Conservation (phyloP, 92 coral and sea anemone species). For the Galaxea fascicularis region DNA sequence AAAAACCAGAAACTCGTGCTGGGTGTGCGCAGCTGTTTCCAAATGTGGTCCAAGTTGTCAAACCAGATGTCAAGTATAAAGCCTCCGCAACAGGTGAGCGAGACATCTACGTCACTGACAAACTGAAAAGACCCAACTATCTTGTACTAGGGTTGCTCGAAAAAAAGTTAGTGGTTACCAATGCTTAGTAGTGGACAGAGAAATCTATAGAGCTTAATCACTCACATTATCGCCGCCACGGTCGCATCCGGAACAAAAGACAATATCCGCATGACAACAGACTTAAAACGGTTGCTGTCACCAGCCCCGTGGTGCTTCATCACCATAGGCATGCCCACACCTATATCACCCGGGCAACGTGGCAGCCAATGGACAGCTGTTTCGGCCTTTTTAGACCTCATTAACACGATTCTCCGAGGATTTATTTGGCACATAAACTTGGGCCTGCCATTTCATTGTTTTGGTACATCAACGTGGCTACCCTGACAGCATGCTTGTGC, state of each 20-base stretch:
- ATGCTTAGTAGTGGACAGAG: too few species aligned
- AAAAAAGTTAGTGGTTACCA: background rate
- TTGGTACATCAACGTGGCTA: too few species aligned
- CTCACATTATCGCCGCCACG: background rate
- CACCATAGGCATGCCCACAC: too few species aligned
- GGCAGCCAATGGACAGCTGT: too few species aligned
- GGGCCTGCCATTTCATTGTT: too few species aligned
- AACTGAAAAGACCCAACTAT: too few species aligned
- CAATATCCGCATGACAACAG: background rate
- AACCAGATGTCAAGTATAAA: slow-evolving; percentile 78
- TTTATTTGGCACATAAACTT: too few species aligned
- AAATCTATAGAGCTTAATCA: too few species aligned
- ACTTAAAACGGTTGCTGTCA: background rate
- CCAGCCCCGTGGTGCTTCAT: background rate
- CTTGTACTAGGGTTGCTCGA: background rate
- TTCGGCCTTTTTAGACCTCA: too few species aligned
- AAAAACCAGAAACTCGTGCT: slow-evolving; percentile 77
- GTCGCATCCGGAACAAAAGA: background rate
- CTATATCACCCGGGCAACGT: too few species aligned
- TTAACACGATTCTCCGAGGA: too few species aligned
- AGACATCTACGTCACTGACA: background rate
- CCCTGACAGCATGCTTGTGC: too few species aligned
- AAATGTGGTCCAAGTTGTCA: slow-evolving; percentile 85
- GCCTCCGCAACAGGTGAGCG: slow-evolving; percentile 79
- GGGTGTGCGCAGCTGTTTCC: slow-evolving; percentile 89